A percentile compares a stretch with the other conserved stretches of the same genome.
Evolutionary conservation across 2,888 invertebrate species (phyloP).

Genomic region (Epirrita christyi): DNA sequence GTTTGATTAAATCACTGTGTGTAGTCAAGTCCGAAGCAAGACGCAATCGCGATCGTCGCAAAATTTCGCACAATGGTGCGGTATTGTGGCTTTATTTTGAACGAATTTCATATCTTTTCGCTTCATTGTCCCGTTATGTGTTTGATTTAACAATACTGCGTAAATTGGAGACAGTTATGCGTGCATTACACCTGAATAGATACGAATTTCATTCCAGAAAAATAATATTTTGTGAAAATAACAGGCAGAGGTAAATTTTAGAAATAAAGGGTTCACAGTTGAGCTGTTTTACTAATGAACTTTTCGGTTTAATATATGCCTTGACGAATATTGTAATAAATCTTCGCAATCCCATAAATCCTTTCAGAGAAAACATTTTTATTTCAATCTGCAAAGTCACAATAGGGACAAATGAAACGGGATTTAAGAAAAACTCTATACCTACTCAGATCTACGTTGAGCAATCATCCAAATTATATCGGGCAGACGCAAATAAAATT

Average conservation of each 20-base stretch:
- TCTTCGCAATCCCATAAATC: background rate
- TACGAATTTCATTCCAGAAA: conserved; percentile 18
- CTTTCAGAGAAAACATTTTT: conserved; percentile 5
- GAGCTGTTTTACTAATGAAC: conserved; percentile 13
- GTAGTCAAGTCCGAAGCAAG: conserved; percentile 32
- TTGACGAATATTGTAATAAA: conserved; percentile 6
- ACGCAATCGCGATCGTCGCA: conserved; percentile 50
- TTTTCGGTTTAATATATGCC: conserved; percentile 12
- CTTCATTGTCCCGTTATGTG: conserved; percentile 45
- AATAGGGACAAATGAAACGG: conserved; percentile 17
- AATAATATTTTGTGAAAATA: conserved; percentile 12
- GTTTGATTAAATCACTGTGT: conserved; percentile 8
- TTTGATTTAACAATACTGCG: conserved; percentile 48
- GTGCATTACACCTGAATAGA: conserved; percentile 27
- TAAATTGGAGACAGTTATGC: conserved; percentile 36
- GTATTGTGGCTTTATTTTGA: conserved; percentile 48
- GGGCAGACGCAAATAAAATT: conserved; percentile 37
- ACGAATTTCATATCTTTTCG: conserved; percentile 56
- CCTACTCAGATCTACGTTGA: conserved; percentile 26
- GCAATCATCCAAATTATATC: conserved; percentile 40
- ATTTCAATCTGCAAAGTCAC: conserved; percentile 8
- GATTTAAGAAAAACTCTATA: conserved; percentile 14
- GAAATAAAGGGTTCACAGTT: conserved; percentile 1
- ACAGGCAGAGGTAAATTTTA: conserved; percentile 3
- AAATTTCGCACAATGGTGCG: conserved; percentile 50